Base-by-base conservation (phyloP, 2,797 vertebrate genomes). In the Leptatherina wallacei region DNA sequence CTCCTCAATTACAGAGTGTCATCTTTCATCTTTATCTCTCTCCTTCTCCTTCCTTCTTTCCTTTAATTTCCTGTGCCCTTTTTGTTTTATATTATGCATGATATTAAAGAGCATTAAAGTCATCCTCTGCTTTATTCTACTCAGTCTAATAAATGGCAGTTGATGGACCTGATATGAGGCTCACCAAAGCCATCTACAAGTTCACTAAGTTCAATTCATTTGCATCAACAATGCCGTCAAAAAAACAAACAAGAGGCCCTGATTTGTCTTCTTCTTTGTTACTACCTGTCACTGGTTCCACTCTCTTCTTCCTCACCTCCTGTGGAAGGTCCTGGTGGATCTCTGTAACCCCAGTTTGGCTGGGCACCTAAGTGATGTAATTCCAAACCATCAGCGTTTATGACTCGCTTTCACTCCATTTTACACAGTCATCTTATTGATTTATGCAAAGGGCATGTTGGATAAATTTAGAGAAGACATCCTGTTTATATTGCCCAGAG, bases 11-110 rank as follows among this genome's bases (percentile, higher is more conserved):
- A 78, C 63, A 42, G 61, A 42, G 58, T 79, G 57, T 18, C 71
- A 67, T 84, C 65, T 59, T 82, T 89, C 82, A 81, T 84, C 71
- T 77, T 75, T 35, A 79, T 82, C 55, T 71, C 62, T 9, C 24
- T 42, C 52, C 22, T 49, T 56, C 42, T 33, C 22, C 22, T 71
- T 13, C 33, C 24, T 33, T n/a, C 40, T 20, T 56, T 57, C 51
- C 47, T 75, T 81, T 81, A 62, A 85, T 81, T 85, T 82, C 80
- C 69, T 69, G 57, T 49, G 35, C 58, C 60, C 61, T 35, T 10
- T 49, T 33, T 55, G 64, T 60, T 84, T 79, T 65, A 78, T 73
- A 42, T 59, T 65, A 74, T 72, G 20, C 60, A 51, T 81, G 61
- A 59, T 47, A 75, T 71, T 78, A 51, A 84, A 65, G 44, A 81